Conservation (phyloP, 1,140 invertebrate species). For the Diuraphis noxia region DNA sequence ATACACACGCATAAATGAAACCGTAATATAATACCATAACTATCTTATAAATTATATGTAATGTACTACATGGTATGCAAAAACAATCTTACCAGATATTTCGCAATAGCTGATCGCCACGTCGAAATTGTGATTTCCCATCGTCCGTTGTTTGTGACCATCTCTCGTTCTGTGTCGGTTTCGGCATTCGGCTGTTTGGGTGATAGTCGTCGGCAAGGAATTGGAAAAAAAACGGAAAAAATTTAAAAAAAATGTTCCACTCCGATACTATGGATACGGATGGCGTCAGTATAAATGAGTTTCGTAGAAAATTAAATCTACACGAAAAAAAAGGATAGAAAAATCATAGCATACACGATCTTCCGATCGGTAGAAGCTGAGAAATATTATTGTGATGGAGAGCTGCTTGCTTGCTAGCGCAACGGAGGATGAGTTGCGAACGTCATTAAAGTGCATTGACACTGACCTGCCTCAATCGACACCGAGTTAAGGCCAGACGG, state of each 20-base stretch:
- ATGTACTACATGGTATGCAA: neutral
- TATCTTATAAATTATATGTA: neutral
- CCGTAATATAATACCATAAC: neutral
- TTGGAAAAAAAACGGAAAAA: neutral
- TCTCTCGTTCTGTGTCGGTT: neutral
- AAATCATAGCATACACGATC: neutral
- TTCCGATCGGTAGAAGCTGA: neutral
- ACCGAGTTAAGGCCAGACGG: slow-evolving; percentile 48
- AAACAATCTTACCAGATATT: neutral
- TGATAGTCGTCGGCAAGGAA: neutral
- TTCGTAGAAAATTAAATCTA: neutral
- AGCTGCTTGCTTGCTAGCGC: neutral
- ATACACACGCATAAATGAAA: neutral
- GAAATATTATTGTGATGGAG: neutral
- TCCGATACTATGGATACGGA: neutral
- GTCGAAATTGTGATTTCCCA: neutral
- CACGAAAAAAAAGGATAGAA: neutral
- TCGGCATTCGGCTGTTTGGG: neutral
- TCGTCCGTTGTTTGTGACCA: too few species aligned
- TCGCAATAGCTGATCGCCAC: neutral
- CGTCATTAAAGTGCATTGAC: slow-evolving; percentile 52
- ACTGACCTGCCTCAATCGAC: slow-evolving; percentile 51
- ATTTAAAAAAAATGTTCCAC: neutral
- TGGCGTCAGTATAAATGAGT: neutral
- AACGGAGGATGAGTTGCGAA: slow-evolving; percentile 26